Base-by-base conservation (phyloP, 2,113 vertebrate genomes). In the Dermatemys mawii region DNA sequence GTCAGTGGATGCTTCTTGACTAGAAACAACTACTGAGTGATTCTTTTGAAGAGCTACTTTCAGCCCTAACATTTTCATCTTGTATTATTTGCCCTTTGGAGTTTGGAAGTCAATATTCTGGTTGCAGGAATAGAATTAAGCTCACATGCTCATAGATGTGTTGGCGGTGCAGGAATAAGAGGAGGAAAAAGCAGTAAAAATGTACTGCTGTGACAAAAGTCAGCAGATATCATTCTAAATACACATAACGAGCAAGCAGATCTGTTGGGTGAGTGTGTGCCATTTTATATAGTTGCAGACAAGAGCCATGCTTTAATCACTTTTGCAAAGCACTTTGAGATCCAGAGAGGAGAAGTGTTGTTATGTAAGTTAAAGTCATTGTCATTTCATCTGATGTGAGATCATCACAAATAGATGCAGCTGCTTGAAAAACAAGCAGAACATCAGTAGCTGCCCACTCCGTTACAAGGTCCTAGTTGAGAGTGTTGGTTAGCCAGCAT, bases 81-180 rank as follows among this genome's bases (percentile, higher is more conserved):
- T 38, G 67, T 44, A 5, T 27, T 35, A 87, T 4, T 73, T 73
- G 35, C 1, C 32, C 11, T 49, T 55, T 79, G 73, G 3, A 51
- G 93, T 94, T 86, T 78, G 44, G 79, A 93, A 51, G 11, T 57
- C 12, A 2, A 57, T 70, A 38, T 73, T 41, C 9, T 2, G 38
- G 38, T 9, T 24, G 19, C 38, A 83, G 86, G 3, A 16, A 73
- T 60, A 90, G 48, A 91, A 92, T 79, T 87, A 22, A 92, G 82
- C 87, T 94, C 92, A 49, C 26, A 8, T 91, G 93, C 81, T 70
- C 29, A 55, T 54, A 96, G 54, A 51, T 93, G 86, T 51, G 48
- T 51, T 87, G 89, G 70, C 76, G 76, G 60, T 76, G 19, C 60
- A 87, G 90, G 78, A 96, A 91, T 60, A 90, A 55, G 63, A 93